These are phyloP conservation scores for Ectropis crepuscularia DNA, from an alignment of 2,888 invertebrate genomes.

Conservation along the genomic window DNA sequence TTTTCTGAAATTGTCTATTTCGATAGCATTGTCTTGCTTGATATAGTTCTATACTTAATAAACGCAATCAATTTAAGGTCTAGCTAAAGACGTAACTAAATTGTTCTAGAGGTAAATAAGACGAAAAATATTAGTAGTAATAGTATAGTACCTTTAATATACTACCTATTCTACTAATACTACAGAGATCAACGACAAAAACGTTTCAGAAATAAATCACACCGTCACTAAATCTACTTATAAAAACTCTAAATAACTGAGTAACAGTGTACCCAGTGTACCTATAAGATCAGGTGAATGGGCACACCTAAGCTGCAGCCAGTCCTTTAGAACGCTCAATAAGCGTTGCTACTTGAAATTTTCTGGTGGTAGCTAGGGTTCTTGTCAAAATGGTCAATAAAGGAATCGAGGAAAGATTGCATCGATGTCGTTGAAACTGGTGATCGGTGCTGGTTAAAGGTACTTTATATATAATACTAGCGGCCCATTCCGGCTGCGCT, in stretches of 20 bases:
- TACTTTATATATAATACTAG: too few species aligned
- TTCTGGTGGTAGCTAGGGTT: constrained; percentile 30
- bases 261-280: constrained; percentile 43
- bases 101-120: too few species aligned
- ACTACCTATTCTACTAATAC: too few species aligned
- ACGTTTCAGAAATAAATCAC: too few species aligned
- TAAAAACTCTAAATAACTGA: constrained; percentile 21
- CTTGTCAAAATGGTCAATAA: constrained; percentile 37
- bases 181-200: too few species aligned
- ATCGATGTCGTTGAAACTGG: constrained; percentile 44
- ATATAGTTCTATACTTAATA: not conserved
- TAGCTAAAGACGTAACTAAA: too few species aligned
- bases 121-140: too few species aligned
- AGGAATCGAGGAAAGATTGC: constrained; percentile 45
- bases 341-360: not conserved
- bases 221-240: constrained; percentile 15
- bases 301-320: constrained; percentile 20
- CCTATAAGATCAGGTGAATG: constrained; percentile 42
- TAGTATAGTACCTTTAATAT: too few species aligned
- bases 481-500: too few species aligned
- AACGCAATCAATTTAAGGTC: not conserved
- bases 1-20: constrained; percentile 11
- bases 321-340: constrained; percentile 13
- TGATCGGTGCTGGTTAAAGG: constrained; percentile 32
- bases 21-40: not conserved